These are phyloP conservation scores for Anas bernieri DNA, from an alignment of 2,797 vertebrate species.

Conservation along the genomic window DNA sequence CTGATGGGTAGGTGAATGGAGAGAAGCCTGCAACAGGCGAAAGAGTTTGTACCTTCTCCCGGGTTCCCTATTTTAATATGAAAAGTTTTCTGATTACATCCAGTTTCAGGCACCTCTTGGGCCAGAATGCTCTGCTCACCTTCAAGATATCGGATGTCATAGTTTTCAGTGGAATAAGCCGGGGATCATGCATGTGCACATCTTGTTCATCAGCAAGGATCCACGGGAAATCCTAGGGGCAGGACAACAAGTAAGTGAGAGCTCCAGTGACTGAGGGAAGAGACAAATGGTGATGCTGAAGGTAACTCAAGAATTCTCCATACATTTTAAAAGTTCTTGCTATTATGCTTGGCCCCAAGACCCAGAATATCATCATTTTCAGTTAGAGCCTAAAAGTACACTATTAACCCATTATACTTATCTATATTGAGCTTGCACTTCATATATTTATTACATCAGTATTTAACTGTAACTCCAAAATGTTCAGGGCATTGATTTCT, in stretches of 20 bases:
- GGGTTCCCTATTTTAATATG: not conserved
- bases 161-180: slow-evolving; percentile 95
- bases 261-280: not conserved
- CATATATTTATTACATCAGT: not conserved
- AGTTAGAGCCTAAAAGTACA: not conserved
- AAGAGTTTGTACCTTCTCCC: not conserved
- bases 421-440: not conserved
- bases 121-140: slow-evolving; percentile 74
- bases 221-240: slow-evolving; percentile 93
- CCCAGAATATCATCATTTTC: not conserved
- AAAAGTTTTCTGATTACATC: not conserved
- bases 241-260: not conserved
- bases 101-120: not conserved
- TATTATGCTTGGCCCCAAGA: not conserved
- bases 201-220: slow-evolving; percentile 97
- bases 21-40: not conserved
- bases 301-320: not conserved
- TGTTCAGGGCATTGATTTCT: not conserved
- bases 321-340: too few species aligned
- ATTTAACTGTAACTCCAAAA: not conserved
- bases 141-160: slow-evolving; percentile 97
- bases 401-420: not conserved
- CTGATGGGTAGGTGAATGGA: not conserved
- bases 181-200: slow-evolving; percentile 93
- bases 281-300: not conserved